phyloP scores from a whole-genome alignment of 2,113 vertebrate species.

The Piprites chloris region DNA sequence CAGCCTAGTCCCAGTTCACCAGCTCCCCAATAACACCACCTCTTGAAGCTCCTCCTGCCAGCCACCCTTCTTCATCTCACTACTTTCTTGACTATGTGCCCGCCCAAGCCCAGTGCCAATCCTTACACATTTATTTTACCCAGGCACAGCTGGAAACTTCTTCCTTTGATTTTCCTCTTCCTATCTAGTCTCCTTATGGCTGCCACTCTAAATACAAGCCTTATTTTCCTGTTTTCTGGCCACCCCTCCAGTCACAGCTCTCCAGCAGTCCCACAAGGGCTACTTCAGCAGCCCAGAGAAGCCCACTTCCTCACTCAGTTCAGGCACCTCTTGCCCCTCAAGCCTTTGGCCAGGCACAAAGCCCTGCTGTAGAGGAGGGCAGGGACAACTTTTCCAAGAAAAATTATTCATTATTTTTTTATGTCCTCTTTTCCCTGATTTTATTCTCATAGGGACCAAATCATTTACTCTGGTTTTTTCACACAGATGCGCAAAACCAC shows the following conservation, averaged over 20 bases:
- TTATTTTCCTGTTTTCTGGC: neutral
- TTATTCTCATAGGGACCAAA: neutral
- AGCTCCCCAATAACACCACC: neutral
- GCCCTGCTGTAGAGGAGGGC: neutral
- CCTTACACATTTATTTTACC: neutral
- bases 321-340: neutral
- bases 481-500: neutral
- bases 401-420: neutral
- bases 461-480: neutral
- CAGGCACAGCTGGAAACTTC: neutral
- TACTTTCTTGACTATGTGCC: neutral
- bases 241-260: neutral
- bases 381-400: neutral
- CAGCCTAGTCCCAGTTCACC: neutral
- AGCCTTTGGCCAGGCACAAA: rapidly evolving
- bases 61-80: neutral
- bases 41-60: neutral
- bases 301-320: neutral
- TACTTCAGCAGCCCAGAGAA: neutral
- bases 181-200: neutral
- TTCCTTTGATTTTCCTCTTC: neutral
- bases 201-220: neutral
- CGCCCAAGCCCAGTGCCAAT: neutral
- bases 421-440: neutral
- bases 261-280: neutral